Evolutionary conservation across 37 sponge, comb jelly and placozoan species (phyloP).

Genomic region (Axinella damicornis): DNA sequence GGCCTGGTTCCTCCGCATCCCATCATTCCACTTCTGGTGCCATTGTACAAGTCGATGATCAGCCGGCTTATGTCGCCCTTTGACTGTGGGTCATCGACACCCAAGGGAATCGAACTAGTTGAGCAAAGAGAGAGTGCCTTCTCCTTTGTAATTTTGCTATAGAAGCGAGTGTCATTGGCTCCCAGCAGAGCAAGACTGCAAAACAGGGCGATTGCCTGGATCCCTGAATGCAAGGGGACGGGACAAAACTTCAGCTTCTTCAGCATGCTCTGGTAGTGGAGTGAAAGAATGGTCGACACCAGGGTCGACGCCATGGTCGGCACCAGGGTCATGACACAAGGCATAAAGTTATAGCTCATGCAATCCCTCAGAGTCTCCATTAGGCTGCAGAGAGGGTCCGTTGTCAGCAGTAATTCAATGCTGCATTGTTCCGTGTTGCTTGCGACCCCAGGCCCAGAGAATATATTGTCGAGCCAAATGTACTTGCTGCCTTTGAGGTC

Average conservation of each 20-base stretch:
- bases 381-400: background rate
- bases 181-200: conserved; percentile 31
- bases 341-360: background rate
- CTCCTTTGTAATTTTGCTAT: conserved; percentile 41
- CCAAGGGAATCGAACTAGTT: conserved; percentile 6
- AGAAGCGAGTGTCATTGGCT: background rate
- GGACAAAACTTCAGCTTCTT: conserved; percentile 23
- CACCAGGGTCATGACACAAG: background rate
- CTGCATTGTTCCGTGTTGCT: background rate
- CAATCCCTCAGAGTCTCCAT: background rate
- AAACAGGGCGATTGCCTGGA: conserved; percentile 26
- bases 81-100: conserved; percentile 41
- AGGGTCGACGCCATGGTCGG: background rate
- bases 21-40: background rate
- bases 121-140: background rate
- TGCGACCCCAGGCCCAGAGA: background rate
- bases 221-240: conserved; percentile 17
- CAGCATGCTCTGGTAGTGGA: conserved; percentile 15
- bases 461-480: background rate
- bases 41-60: conserved; percentile 31
- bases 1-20: conserved; percentile 9
- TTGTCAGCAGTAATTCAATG: background rate
- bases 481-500: too few species aligned
- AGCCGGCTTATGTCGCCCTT: conserved; percentile 16
- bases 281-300: background rate